Evolutionary conservation across 2,113 vertebrate genomes (phyloP).

Genomic region (Grallaria varia): DNA sequence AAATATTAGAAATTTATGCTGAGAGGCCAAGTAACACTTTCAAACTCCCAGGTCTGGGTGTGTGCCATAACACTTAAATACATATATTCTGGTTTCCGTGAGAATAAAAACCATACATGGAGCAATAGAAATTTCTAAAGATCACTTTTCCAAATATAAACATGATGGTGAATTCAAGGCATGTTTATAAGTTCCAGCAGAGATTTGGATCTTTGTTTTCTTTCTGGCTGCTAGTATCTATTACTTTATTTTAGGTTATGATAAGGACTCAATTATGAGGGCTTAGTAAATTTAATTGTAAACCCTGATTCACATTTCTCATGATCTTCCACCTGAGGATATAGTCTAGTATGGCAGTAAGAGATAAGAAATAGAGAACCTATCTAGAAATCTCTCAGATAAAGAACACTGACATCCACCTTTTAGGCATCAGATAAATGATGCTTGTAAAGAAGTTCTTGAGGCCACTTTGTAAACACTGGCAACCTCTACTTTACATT

Average conservation of each 20-base stretch:
- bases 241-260: background rate
- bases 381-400: conserved; percentile 1
- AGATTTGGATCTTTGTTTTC: background rate
- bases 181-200: background rate
- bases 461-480: background rate
- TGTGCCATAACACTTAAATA: background rate
- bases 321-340: background rate
- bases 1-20: background rate
- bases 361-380: background rate
- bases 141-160: background rate
- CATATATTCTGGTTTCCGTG: background rate
- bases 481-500: background rate
- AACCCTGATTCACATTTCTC: background rate
- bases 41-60: background rate
- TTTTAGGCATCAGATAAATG: background rate
- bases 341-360: background rate
- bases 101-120: background rate
- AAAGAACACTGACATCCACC: background rate
- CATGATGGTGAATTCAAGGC: background rate
- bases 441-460: background rate
- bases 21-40: background rate
- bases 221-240: background rate
- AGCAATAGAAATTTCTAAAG: background rate
- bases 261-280: background rate
- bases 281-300: background rate